Percentiles rank a stretch among this genome's conserved stretches.
Evolutionary conservation across 2,113 vertebrate genomes (phyloP).

Genomic region (Tympanuchus pallidicinctus): DNA sequence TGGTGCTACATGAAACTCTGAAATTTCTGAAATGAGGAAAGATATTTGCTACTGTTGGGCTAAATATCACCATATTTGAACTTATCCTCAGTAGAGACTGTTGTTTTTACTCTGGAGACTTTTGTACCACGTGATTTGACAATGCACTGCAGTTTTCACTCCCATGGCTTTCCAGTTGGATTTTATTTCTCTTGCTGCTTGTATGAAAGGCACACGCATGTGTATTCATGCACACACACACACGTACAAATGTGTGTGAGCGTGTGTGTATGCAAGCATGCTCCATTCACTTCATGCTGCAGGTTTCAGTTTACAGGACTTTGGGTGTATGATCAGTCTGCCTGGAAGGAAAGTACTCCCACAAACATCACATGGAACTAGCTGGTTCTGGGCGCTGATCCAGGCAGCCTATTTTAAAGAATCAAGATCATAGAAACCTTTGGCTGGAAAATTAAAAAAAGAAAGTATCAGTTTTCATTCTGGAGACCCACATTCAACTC

Average conservation of each 20-base stretch:
- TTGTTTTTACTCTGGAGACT: neutral
- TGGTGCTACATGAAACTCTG: neutral
- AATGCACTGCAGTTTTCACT: neutral
- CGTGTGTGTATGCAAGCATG: neutral
- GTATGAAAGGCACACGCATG: neutral
- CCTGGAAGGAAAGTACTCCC: constrained; percentile 85
- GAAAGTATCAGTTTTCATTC: constrained; percentile 78
- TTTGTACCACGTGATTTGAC: neutral
- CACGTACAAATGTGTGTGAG: neutral
- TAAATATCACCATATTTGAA: neutral
- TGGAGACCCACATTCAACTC: constrained; percentile 68
- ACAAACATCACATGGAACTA: constrained; percentile 82
- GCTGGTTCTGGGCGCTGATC: constrained; percentile 80
- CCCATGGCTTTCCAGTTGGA: neutral
- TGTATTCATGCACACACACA: too few relatives aligned
- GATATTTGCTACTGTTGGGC: neutral
- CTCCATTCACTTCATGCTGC: constrained; percentile 59
- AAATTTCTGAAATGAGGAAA: neutral
- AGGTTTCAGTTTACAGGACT: constrained; percentile 78
- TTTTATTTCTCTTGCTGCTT: constrained; percentile 38
- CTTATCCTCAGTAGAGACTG: neutral
- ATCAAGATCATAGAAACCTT: constrained; percentile 83
- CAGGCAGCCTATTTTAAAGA: constrained; percentile 83
- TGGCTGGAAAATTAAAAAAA: constrained; percentile 79
- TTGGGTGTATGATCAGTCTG: constrained; percentile 82